These are phyloP conservation scores for Cheilosia variabilis DNA, from an alignment of 2,888 invertebrate species.

Conservation along the genomic window DNA sequence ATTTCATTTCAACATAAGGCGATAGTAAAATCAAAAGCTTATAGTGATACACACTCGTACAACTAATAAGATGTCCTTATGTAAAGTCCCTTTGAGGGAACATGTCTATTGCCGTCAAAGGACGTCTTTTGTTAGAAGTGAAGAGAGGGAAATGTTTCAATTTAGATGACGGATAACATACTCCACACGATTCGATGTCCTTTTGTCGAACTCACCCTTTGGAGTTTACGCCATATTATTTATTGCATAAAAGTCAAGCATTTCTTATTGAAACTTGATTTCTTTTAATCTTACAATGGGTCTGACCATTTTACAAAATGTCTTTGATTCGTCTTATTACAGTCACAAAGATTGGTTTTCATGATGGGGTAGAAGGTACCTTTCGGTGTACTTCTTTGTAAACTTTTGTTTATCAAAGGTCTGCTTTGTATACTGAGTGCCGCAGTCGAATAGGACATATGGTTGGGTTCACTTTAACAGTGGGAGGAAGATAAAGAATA, in stretches of 20 bases:
- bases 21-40: neutral
- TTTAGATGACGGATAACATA: conserved; percentile 35
- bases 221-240: neutral
- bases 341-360: neutral
- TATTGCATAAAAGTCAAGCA: neutral
- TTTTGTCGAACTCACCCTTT: conserved; percentile 11
- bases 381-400: too few relatives aligned
- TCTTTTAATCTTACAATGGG: neutral
- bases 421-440: too few relatives aligned
- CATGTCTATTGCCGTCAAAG: neutral
- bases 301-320: neutral
- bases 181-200: neutral
- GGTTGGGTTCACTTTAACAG: too few relatives aligned
- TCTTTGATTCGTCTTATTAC: neutral
- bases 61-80: conserved; percentile 1
- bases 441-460: too few relatives aligned
- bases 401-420: too few relatives aligned
- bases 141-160: neutral
- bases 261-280: neutral
- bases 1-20: neutral
- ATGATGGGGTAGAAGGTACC: neutral
- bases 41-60: neutral
- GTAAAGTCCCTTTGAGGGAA: neutral
- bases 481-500: too few relatives aligned
- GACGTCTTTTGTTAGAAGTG: neutral